Evolutionary conservation across 2,888 invertebrate species (phyloP).

Genomic region (Mechanitis mazaeus): DNA sequence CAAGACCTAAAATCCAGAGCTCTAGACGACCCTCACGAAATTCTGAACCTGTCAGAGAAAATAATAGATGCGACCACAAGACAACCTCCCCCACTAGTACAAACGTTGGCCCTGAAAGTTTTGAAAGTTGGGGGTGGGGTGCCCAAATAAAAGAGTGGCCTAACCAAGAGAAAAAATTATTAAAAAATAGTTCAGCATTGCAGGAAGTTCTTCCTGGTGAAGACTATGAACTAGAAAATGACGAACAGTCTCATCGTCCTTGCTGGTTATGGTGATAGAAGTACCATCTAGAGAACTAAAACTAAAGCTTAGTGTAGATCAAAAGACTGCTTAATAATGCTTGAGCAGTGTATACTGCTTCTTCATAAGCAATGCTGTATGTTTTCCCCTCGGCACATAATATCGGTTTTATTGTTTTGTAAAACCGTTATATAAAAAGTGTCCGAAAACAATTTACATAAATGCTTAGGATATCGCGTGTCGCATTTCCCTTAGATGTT

Average conservation of each 20-base stretch:
- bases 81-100: constrained; percentile 14
- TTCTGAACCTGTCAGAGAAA: constrained; percentile 15
- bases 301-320: too few species aligned
- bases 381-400: too few species aligned
- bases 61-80: constrained; percentile 24
- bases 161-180: constrained; percentile 13
- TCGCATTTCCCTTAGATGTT: constrained; percentile 36
- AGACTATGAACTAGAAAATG: constrained; percentile 11
- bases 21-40: constrained; percentile 10
- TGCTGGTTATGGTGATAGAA: too few species aligned
- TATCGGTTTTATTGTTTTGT: too few species aligned
- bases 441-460: not conserved
- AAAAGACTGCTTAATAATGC: too few species aligned
- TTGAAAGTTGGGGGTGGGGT: constrained; percentile 30
- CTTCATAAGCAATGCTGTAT: too few species aligned
- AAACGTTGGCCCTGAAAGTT: constrained; percentile 15
- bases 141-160: constrained; percentile 15
- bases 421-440: too few species aligned
- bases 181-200: constrained; percentile 21
- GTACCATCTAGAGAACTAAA: too few species aligned
- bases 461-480: constrained; percentile 32
- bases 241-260: not conserved
- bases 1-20: constrained; percentile 16
- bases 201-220: constrained; percentile 18
- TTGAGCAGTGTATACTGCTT: too few species aligned